Base-by-base conservation (phyloP, 2,797 vertebrate species). In the Selene dorsalis region DNA sequence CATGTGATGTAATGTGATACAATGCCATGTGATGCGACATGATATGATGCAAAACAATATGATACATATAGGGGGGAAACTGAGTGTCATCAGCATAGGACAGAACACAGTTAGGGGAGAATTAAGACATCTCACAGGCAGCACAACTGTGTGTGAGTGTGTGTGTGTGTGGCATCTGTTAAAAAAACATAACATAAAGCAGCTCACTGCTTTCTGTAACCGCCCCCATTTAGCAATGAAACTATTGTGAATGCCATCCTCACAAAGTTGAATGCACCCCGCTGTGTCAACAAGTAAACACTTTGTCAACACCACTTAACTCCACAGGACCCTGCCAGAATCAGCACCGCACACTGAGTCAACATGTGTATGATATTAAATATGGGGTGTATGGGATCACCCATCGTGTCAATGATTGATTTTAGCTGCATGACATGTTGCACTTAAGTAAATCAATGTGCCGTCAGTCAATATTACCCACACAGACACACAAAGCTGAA, bases 291-390 rank as follows among this genome's bases (percentile, higher is more conserved):
- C 86, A 89, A 85, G 80, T 82, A 84, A 90, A 87, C 80, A 83
- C 77, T 85, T 83, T 80, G 79, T 91, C 77, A 86, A 67, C 85
- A 83, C 75, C 84, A 88, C 81, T 89, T 89, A 87, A 69, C 88
- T 67, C 87, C 66, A 45, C 82, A 7, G 86, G 87, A 28, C 45
- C 45, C 3, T 2, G 48, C 2, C 75, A 68, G 80, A 82, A 80
- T 82, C 79, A 69, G 76, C 0, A 55, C n/a, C 52, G 12, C 87
- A 77, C 82, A 77, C 80, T 77, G 86, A 68, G 86, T 61, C 87
- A 50, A 82, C 74, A 73, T 75, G 78, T 87, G 76, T 70, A 48
- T 70, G 55, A 66, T 72, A 82, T 79, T 74, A 57, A 86, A 84
- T 66, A 78, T 63, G 55, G 38, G 32, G 47, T 71, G 66, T 53